A percentile compares a stretch with the other conserved stretches of the same genome.
Conservation (phyloP, 1,140 invertebrate species). For the Tetramorium simillimum region DNA sequence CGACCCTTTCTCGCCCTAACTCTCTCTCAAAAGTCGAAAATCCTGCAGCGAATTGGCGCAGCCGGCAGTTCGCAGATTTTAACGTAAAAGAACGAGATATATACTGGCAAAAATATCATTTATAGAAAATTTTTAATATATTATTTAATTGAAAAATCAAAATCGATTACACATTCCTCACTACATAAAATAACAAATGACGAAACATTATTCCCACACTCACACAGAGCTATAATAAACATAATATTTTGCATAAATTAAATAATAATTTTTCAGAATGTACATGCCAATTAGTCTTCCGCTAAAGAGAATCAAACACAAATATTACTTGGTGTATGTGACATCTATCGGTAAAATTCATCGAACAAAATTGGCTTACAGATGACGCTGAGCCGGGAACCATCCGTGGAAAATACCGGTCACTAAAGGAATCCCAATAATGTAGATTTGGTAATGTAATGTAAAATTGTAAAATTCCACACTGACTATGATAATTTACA, state of each 20-base stretch:
- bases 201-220: neutral
- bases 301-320: neutral
- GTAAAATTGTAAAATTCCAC: neutral
- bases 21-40: constrained; percentile 46
- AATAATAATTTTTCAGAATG: neutral
- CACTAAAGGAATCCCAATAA: neutral
- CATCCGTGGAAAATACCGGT: constrained; percentile 1
- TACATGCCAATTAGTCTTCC: neutral
- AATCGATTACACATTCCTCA: neutral
- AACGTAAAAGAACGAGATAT: neutral
- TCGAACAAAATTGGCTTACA: neutral
- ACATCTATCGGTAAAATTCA: constrained; percentile 25
- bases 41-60: constrained; percentile 43
- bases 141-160: neutral
- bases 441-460: neutral
- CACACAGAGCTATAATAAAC: neutral
- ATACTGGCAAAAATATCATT: constrained; percentile 9
- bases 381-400: neutral
- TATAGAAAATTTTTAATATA: neutral
- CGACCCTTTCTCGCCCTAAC: constrained; percentile 13
- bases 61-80: constrained; percentile 15
- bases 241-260: neutral
- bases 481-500: neutral
- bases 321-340: neutral
- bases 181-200: neutral